Base-by-base conservation (phyloP, 2,797 vertebrate species). In the Falco cherrug region DNA sequence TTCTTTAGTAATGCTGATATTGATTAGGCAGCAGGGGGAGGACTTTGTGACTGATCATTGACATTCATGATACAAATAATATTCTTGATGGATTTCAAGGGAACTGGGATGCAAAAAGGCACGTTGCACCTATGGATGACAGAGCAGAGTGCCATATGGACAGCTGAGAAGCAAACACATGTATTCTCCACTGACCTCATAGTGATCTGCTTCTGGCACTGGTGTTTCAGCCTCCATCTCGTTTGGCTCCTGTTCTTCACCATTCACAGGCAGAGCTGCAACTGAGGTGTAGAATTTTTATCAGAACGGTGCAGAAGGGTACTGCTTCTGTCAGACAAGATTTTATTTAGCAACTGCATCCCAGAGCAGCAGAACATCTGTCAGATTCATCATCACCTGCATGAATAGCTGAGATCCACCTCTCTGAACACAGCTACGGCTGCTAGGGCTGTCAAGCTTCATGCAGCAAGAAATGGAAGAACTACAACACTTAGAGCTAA, bases 171-270 rank as follows among this genome's bases (percentile, higher is more conserved):
- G 26, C 63, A 54, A 64, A 45, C 13, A 56, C 78, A n/a, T 1
- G 10, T 22, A 12, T 48, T 59, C n/a, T 50, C 89, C 80, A 96
- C 98, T 97, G 78, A 98, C 98, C 18, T 85, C 29, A 4, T 0
- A 16, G 28, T 11, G 39, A 50, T 79, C 67, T 15, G 18, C 67
- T 71, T 28, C 89, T 5, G 81, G 59, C 33, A 15, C 16, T 16
- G 25, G 3, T 6, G 24, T 5, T 53, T n/a, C 91, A 65, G 11
- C 24, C 6, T 89, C 81, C 69, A 78, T 8, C 59, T 67, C 16
- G 0, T 77, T 80, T 2, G 90, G 89, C 6, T 87, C 18, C 48
- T 87, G 50, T 15, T 59, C 67, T 7, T 92, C 78, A 31, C 28
- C 26, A 16, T 1, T 33, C 11, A 9, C 21, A 77, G 64, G 41